Evolutionary conservation across 1,140 invertebrate genomes (phyloP).

Genomic region (Dolichoris vasculosae): DNA sequence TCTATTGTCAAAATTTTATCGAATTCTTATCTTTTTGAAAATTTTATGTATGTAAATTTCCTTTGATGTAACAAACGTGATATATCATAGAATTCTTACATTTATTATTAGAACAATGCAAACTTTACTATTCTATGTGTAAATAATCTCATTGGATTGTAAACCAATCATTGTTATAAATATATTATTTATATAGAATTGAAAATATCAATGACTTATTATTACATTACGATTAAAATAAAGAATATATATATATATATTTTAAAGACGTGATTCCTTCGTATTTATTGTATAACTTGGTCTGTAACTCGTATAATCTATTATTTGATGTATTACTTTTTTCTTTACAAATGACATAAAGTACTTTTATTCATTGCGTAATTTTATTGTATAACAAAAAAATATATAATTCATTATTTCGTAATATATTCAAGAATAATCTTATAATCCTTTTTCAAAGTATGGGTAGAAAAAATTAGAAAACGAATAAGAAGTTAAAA

Average conservation of each 20-base stretch:
- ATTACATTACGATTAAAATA: neutral
- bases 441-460: neutral
- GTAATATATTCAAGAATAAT: neutral
- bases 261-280: neutral
- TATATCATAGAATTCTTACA: neutral
- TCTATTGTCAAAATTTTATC: neutral
- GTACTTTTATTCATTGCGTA: neutral
- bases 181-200: neutral
- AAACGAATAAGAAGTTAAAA: no score
- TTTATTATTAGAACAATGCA: neutral
- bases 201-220: neutral
- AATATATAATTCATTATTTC: neutral
- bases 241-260: neutral
- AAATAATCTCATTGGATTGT: conserved; percentile 2
- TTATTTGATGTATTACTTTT: neutral
- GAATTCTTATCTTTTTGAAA: neutral
- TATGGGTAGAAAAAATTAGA: neutral
- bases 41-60: neutral
- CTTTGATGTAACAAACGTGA: neutral
- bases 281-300: neutral
- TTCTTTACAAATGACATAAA: neutral
- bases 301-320: neutral
- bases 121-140: neutral
- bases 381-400: neutral
- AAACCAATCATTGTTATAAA: conserved; percentile 2